These are phyloP conservation scores for Cordilura impudica DNA, from an alignment of 2,888 invertebrate genomes.

Conservation along the genomic window DNA sequence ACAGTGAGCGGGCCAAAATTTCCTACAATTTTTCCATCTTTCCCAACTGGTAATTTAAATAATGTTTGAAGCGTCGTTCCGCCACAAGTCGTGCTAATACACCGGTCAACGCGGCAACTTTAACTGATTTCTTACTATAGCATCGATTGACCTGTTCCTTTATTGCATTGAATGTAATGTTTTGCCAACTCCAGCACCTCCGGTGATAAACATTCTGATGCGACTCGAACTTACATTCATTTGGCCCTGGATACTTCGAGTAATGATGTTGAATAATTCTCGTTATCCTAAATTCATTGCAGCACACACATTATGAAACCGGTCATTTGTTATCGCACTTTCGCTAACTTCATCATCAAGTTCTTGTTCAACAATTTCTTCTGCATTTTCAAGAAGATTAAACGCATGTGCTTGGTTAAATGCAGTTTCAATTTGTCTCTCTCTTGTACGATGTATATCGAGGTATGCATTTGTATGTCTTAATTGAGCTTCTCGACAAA, in stretches of 20 bases:
- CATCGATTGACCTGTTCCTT: too few relatives aligned
- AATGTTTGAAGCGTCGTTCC: too few relatives aligned
- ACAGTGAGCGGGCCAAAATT: too few relatives aligned
- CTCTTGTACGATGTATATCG: not conserved
- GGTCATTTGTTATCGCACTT: not conserved
- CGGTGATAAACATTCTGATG: constrained; percentile 14
- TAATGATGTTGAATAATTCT: constrained; percentile 12
- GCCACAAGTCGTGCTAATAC: too few relatives aligned
- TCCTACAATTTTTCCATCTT: too few relatives aligned
- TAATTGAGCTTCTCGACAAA: not conserved
- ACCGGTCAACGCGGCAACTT: too few relatives aligned
- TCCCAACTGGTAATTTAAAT: too few relatives aligned
- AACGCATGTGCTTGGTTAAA: not conserved
- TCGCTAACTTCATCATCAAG: not conserved
- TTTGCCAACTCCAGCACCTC: constrained; percentile 7
- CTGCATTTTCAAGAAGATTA: too few relatives aligned
- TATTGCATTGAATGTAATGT: not conserved
- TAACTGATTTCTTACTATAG: too few relatives aligned
- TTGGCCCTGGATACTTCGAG: constrained; percentile 1
- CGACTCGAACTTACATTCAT: not conserved
- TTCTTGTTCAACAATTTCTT: not conserved
- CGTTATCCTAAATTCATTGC: constrained; percentile 7
- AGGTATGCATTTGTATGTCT: not conserved
- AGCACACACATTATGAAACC: constrained; percentile 12
- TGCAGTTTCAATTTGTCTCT: not conserved